Evolutionary conservation across 2,888 invertebrate genomes (phyloP).

Genomic region (Serripes groenlandicus): DNA sequence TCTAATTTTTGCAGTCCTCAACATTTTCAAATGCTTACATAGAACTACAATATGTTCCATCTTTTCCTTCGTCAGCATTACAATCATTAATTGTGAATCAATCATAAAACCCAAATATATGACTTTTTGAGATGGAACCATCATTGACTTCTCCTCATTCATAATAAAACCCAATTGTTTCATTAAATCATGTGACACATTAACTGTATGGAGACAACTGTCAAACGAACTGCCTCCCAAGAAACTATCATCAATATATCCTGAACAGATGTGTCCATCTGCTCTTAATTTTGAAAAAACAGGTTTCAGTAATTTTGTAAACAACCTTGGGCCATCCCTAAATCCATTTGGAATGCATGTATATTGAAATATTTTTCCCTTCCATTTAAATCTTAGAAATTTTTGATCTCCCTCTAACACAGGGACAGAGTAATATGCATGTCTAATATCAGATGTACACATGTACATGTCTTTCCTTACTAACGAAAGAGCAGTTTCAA

Average conservation of each 20-base stretch:
- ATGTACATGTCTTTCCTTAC: constrained; percentile 22
- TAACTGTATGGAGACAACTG: neutral
- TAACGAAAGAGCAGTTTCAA: constrained; percentile 38
- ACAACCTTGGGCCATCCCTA: neutral
- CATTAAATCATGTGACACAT: neutral
- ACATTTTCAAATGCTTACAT: constrained; percentile 1
- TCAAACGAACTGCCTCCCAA: neutral
- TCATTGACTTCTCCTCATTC: neutral
- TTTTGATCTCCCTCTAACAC: constrained; percentile 7
- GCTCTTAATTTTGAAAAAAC: neutral
- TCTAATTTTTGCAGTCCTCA: constrained; percentile 22
- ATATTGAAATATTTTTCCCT: neutral
- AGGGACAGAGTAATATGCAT: constrained; percentile 19
- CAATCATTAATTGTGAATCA: constrained; percentile 2
- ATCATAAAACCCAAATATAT: neutral
- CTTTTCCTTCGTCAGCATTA: constrained; percentile 43
- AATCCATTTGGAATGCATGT: constrained; percentile 4
- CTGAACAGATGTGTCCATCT: neutral
- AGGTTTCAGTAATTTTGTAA: constrained; percentile 10
- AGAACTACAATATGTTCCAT: constrained; percentile 25
- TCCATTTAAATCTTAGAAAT: constrained; percentile 4
- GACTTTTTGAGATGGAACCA: neutral
- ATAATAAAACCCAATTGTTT: constrained; percentile 1
- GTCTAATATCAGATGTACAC: constrained; percentile 40
- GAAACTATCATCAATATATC: constrained; percentile 50